Evolutionary conservation across 2,797 vertebrate species (phyloP).

Genomic region (Pagetopsis macropterus): DNA sequence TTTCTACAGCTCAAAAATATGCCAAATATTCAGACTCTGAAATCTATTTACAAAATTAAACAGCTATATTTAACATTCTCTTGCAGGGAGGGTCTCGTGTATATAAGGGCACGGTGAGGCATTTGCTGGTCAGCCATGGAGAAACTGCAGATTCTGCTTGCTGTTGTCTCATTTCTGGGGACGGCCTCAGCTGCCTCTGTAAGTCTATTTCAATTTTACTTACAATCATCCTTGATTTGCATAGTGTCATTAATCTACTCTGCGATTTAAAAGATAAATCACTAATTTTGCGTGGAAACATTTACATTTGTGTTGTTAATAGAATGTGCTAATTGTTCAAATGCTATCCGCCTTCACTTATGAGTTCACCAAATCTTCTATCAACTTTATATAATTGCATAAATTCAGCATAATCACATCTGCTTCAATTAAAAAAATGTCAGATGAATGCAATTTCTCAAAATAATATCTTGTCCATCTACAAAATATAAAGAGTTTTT

Average conservation of each 20-base stretch:
- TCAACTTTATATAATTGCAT: neutral
- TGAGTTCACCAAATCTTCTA: neutral
- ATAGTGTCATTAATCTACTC: neutral
- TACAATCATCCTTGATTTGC: neutral
- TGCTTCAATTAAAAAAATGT: neutral
- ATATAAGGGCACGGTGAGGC: constrained; percentile 30
- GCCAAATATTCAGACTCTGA: neutral
- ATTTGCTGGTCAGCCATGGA: constrained; percentile 33
- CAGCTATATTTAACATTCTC: neutral
- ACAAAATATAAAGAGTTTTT: too few relatives aligned
- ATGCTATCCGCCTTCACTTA: neutral
- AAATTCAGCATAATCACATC: neutral
- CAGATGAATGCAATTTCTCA: neutral
- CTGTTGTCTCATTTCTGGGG: constrained; percentile 32
- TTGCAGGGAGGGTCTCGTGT: neutral
- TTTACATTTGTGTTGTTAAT: neutral
- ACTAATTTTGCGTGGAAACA: neutral
- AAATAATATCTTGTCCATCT: neutral
- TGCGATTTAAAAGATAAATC: neutral
- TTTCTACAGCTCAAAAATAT: neutral
- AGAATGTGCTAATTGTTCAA: neutral
- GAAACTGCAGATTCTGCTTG: constrained; percentile 37
- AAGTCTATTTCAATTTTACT: constrained; percentile 21
- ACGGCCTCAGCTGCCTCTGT: constrained; percentile 52
- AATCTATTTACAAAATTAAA: neutral